Conservation (phyloP, 2,113 vertebrate genomes). For the Labeo catla region DNA sequence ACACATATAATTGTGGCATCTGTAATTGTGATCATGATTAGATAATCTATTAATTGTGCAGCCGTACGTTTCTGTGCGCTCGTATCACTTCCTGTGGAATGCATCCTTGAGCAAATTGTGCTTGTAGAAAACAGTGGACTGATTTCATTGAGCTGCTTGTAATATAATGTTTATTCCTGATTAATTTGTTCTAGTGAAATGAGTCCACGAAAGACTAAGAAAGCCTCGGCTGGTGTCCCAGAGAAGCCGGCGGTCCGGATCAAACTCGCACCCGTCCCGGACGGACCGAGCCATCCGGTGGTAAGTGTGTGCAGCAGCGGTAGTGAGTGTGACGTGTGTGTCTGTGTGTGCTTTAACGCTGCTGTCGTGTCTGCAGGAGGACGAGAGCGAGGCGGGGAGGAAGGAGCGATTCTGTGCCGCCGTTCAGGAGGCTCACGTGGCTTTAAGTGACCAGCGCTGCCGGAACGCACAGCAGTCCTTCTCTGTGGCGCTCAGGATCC, state of each 20-base stretch:
- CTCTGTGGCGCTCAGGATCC: constrained; percentile 70
- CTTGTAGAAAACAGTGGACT: background rate
- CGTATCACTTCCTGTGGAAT: too few relatives aligned
- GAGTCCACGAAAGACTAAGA: constrained; percentile 50
- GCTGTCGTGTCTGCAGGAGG: background rate
- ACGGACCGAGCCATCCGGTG: background rate
- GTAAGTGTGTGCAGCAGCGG: background rate
- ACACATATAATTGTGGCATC: too few relatives aligned
- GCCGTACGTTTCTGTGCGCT: background rate
- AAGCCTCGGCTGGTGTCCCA: background rate
- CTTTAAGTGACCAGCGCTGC: constrained; percentile 80
- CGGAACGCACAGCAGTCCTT: constrained; percentile 83
- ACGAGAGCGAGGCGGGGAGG: background rate
- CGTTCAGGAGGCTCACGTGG: constrained; percentile 77
- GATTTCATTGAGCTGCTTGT: background rate
- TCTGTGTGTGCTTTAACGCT: background rate
- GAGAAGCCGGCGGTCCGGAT: constrained; percentile 55
- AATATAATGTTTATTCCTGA: background rate
- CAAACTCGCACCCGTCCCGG: background rate
- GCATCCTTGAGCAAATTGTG: background rate
- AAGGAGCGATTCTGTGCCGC: constrained; percentile 65
- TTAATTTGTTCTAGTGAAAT: constrained; percentile 55
- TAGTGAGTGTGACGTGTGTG: background rate
- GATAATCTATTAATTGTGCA: too few relatives aligned
- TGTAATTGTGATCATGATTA: too few relatives aligned